These are phyloP conservation scores for Gadus chalcogrammus DNA, from an alignment of 2,113 vertebrate genomes.

Conservation along the genomic window DNA sequence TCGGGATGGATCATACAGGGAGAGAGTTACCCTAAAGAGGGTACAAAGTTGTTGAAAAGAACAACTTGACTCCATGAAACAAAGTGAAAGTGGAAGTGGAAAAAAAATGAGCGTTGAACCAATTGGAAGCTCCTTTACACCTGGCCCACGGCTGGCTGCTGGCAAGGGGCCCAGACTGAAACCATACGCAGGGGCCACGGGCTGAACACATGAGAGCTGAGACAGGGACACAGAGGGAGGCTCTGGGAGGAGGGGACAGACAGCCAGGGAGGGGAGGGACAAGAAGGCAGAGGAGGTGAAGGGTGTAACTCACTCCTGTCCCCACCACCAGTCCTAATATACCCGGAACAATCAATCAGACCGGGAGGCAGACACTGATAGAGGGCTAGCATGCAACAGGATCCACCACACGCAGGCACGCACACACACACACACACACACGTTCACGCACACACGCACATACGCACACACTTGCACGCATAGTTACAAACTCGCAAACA, in stretches of 20 bases:
- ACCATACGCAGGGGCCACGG: not conserved
- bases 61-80: not conserved
- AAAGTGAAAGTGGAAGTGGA: not conserved
- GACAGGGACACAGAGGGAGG: not conserved
- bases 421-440: slow-evolving; percentile 31
- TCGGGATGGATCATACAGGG: too few species aligned
- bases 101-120: not conserved
- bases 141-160: not conserved
- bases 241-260: not conserved
- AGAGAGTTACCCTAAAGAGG: too few species aligned
- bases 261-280: not conserved
- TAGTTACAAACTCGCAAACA: slow-evolving; percentile 31
- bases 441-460: slow-evolving; percentile 17
- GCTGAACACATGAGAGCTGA: not conserved
- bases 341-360: slow-evolving; percentile 80
- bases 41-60: too few species aligned
- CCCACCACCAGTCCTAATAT: slow-evolving; percentile 72
- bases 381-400: slow-evolving; percentile 73
- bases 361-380: slow-evolving; percentile 75
- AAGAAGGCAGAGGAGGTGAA: not conserved
- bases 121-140: not conserved
- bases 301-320: slow-evolving; percentile 72
- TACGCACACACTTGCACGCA: slow-evolving; percentile 34
- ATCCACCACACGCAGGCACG: slow-evolving; percentile 50
- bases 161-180: not conserved